phyloP scores from a whole-genome alignment of 1,140 invertebrate genomes.

The Riptortus pedestris region DNA sequence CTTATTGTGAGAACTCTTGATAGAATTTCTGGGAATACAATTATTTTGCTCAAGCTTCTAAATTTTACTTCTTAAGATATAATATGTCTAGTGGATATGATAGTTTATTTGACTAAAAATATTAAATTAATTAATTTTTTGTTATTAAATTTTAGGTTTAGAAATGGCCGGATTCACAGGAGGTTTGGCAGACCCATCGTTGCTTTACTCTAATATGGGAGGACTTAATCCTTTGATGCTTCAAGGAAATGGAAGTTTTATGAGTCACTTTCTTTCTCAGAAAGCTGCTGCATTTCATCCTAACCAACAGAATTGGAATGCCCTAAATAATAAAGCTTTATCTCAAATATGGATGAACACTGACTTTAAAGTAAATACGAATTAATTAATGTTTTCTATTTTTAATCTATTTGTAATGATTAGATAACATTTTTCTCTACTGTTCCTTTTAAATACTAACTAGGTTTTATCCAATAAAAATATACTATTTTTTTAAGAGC shows the following conservation, averaged over 20 bases:
- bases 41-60: no score
- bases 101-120: no score
- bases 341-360: slow-evolving; percentile 47
- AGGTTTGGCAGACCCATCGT: background rate
- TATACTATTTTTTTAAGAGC: no score
- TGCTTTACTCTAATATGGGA: slow-evolving; percentile 22
- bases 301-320: slow-evolving; percentile 25
- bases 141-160: slow-evolving; percentile 33
- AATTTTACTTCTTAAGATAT: no score
- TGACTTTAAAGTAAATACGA: slow-evolving; percentile 32
- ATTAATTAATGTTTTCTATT: background rate
- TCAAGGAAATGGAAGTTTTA: slow-evolving; percentile 17
- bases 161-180: slow-evolving; percentile 44
- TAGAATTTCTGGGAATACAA: no score
- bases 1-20: no score
- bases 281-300: slow-evolving; percentile 16
- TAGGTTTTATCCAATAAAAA: no score
- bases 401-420: background rate
- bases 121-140: background rate
- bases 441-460: no score
- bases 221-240: slow-evolving; percentile 20
- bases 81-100: no score
- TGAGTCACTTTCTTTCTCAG: slow-evolving; percentile 20
- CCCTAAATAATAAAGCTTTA: slow-evolving; percentile 39
- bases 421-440: background rate